Evolutionary conservation across 2,113 vertebrate genomes (phyloP), one percentile per base, ranked within the genome.

Genomic region (Albula glossodonta): DNA sequence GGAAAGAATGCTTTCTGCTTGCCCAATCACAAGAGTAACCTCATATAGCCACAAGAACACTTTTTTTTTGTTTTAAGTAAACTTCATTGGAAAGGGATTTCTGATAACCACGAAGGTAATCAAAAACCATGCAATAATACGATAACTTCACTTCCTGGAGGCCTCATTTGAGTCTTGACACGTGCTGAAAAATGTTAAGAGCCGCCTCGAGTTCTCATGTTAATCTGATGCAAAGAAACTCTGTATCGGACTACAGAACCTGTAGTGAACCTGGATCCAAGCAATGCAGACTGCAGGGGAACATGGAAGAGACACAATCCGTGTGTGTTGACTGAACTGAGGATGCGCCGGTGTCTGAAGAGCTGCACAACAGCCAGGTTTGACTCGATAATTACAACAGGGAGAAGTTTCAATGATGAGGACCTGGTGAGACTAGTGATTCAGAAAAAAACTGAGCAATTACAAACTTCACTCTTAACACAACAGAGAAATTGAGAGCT

Each of bases 351-450:
- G 63, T n/a, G 22, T 74, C 70, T 74, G n/a, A 7, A 74, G 70
- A 74, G 70, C 70, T n/a, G 22, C 25, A 74, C 70, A 4, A 19
- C 63, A 22, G 63, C 11, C 63, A 74, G 9, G 25, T 31, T 74
- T 74, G 31, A 74, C 70, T 7, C 22, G 70, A 74, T 74, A 74
- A 74, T 74, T 74, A 74, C 70, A n/a, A 74, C 10, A 74, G n/a
- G 70, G 9, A n/a, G 22, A 31, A n/a, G 8, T n/a, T 31, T 74
- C 70, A 74, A 74, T 74, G 70, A 74, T 8, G 8, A 74, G 31
- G n/a, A 74, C 70, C 70, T 74, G 70, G 5, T 74, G 70, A 74
- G n/a, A 74, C 19, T n/a, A 70, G 70, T 74, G n/a, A 74, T 74
- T 74, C 31, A 74, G 70, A 74, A 74, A 74, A 74, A 74, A 74